Evolutionary conservation across 2,797 vertebrate genomes (phyloP), one percentile per base, ranked within the genome.

Genomic region (Hapalemur alaotrensis): DNA sequence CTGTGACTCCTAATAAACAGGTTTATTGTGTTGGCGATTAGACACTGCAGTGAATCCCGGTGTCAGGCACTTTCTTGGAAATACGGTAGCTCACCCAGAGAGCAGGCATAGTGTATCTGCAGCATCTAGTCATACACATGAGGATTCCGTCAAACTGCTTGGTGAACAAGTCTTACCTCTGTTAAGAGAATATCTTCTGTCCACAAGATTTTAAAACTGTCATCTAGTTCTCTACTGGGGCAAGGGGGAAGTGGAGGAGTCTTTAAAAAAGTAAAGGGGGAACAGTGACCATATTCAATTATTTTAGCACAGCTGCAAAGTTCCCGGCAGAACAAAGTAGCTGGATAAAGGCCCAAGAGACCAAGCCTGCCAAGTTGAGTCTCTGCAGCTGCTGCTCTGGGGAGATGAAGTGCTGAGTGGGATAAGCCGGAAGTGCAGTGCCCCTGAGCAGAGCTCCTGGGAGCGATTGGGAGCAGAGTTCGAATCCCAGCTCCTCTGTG

Each of bases 11-110:
- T 52, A 5, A 7, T 2, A 18, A 25, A 4, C 13, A 11, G 28
- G 63, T 41, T 41, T 0, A 0, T 41, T 13, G 41, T 41, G 6
- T 10, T 50, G 48, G 22, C 4, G 9, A 10, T 30, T 9, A 28
- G 46, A 7, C 11, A 2, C 22, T 1, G 76, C 8, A 28, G 67
- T 32, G n/a, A 28, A 15, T 23, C 13, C n/a, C 2, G 0, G 10
- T 20, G 7, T 22, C 12, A n/a, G 59, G 28, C 1, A 1, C 5
- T n/a, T 54, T 7, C 28, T 73, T 12, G 28, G 70, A 11, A 10
- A 41, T 1, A 0, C 5, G 3, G 50, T 4, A 0, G 14, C 8
- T 20, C 7, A 2, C 52, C 17, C 20, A 17, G 35, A 20, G 46
- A 30, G 72, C 57, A 43, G 80, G 30, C 13, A 30, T 5, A 5